phyloP scores from a whole-genome alignment of 2,113 vertebrate genomes.

The Alouatta palliata region DNA sequence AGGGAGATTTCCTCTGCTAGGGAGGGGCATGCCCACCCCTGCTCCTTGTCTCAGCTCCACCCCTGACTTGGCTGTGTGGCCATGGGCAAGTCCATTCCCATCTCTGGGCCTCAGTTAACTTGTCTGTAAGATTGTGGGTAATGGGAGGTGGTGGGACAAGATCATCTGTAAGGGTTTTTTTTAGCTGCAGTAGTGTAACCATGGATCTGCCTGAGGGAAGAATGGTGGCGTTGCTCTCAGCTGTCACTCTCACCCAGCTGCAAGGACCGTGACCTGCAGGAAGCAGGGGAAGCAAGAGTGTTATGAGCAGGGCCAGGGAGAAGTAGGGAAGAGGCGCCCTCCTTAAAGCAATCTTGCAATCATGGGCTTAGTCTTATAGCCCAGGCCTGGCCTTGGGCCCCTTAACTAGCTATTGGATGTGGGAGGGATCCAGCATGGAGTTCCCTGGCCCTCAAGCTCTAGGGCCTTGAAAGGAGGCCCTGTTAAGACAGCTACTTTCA shows the following conservation, averaged over 20 bases:
- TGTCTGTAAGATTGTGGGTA: background rate
- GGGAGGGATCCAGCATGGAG: background rate
- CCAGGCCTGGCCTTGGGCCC: background rate
- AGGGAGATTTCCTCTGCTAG: background rate
- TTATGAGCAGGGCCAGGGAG: slow-evolving; percentile 24
- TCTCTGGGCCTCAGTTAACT: slow-evolving; percentile 45
- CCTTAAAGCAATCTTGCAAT: background rate
- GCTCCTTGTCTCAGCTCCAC: background rate
- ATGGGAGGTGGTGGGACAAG: slow-evolving; percentile 33
- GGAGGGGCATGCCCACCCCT: background rate
- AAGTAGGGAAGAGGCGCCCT: background rate
- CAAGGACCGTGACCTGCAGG: slow-evolving; percentile 42
- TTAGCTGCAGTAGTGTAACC: slow-evolving; percentile 26
- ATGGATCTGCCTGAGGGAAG: slow-evolving; percentile 44
- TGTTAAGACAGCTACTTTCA: slow-evolving; percentile 16
- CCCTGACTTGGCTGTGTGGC: background rate
- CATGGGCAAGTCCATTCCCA: slow-evolving; percentile 24
- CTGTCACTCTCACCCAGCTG: slow-evolving; percentile 49
- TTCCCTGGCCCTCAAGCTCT: background rate
- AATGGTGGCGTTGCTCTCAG: slow-evolving; percentile 44
- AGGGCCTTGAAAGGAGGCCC: slow-evolving; percentile 17
- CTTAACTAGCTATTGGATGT: background rate
- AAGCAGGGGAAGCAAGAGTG: slow-evolving; percentile 33
- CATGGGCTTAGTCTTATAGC: background rate
- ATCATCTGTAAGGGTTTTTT: slow-evolving; percentile 39